Percentiles rank a stretch among this genome's conserved stretches.
Evolutionary conservation across 1,140 invertebrate species (phyloP).

Genomic region (Hyposmocoma kahamanoa): DNA sequence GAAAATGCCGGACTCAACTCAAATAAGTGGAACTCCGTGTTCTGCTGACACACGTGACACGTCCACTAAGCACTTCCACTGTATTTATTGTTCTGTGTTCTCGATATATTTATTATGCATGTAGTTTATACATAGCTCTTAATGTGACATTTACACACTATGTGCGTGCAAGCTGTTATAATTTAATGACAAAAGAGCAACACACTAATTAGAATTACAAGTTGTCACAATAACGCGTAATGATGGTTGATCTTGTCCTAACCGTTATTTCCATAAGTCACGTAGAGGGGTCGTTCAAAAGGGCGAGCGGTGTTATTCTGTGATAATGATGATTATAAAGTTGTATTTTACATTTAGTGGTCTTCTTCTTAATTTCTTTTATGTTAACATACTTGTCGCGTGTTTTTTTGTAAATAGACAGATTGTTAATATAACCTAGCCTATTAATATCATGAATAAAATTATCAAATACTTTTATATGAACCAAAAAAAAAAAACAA

Average conservation of each 20-base stretch:
- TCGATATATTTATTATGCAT: too few species aligned
- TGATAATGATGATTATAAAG: background rate
- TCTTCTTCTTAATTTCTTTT: too few species aligned
- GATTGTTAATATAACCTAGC: background rate
- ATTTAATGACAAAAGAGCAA: background rate
- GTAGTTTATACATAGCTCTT: too few species aligned
- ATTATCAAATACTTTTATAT: background rate
- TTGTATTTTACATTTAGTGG: too few species aligned
- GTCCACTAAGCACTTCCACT: too few species aligned
- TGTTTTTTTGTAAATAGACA: constrained; percentile 4
- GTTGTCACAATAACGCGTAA: constrained; percentile 14
- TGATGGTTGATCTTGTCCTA: constrained; percentile 20
- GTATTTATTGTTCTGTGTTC: too few species aligned
- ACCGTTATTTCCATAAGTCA: constrained; percentile 26
- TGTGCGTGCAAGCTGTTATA: too few species aligned
- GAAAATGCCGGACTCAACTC: too few species aligned
- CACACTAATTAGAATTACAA: constrained; percentile 18
- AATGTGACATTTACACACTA: too few species aligned
- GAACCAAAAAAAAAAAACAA: background rate
- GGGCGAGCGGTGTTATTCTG: constrained; percentile 11
- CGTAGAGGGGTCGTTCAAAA: constrained; percentile 18
- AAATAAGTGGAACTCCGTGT: too few species aligned
- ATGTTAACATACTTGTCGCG: background rate
- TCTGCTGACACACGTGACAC: too few species aligned
- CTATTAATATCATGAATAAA: background rate